These are phyloP conservation scores for Scaptomyza montana DNA, from an alignment of 1,140 invertebrate species.

Conservation along the genomic window DNA sequence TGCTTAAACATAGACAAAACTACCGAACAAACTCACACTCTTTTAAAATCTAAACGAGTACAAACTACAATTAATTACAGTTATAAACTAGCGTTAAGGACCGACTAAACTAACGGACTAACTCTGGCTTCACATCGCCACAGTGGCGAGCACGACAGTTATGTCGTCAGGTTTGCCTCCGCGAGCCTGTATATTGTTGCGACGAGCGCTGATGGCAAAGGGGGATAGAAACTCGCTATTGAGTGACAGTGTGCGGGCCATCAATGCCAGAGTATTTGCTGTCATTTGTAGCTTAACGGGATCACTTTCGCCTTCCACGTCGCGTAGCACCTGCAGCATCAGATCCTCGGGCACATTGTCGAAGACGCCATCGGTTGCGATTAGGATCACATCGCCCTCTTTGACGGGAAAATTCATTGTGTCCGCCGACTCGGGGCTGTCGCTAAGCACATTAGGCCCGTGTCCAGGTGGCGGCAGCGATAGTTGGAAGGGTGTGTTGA, in stretches of 20 bases:
- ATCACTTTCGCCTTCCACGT: slow-evolving; percentile 88
- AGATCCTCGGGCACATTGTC: slow-evolving; percentile 97
- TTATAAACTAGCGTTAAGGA: slow-evolving; percentile 55
- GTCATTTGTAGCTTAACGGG: slow-evolving; percentile 92
- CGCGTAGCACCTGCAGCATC: slow-evolving; percentile 85
- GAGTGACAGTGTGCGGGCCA: slow-evolving; percentile 96
- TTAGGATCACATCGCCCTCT: slow-evolving; percentile 97
- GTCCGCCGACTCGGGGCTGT: slow-evolving; percentile 96
- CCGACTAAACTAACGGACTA: slow-evolving; percentile 18
- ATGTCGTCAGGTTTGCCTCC: slow-evolving; percentile 99
- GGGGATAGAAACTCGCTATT: slow-evolving; percentile 98
- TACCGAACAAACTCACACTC: slow-evolving; percentile 66
- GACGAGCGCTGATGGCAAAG: slow-evolving; percentile 95
- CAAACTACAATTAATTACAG: slow-evolving; percentile 73
- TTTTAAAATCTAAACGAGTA: slow-evolving; percentile 75
- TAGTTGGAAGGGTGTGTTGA: slow-evolving; percentile 99
- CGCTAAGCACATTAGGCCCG: slow-evolving; percentile 92
- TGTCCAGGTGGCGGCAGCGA: slow-evolving; percentile 96
- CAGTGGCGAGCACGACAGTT: slow-evolving; percentile 96
- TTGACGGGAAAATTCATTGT: slow-evolving; percentile 95
- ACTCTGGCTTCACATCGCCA: slow-evolving; percentile 88
- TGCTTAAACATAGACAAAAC: slow-evolving; percentile 75
- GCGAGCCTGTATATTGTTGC: slow-evolving; percentile 96
- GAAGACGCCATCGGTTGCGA: slow-evolving; percentile 99
- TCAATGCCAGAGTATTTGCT: slow-evolving; percentile 96